Evolutionary conservation across 2,113 vertebrate species (phyloP), one percentile per base, ranked within the genome.

Genomic region (Pelobates fuscus): DNA sequence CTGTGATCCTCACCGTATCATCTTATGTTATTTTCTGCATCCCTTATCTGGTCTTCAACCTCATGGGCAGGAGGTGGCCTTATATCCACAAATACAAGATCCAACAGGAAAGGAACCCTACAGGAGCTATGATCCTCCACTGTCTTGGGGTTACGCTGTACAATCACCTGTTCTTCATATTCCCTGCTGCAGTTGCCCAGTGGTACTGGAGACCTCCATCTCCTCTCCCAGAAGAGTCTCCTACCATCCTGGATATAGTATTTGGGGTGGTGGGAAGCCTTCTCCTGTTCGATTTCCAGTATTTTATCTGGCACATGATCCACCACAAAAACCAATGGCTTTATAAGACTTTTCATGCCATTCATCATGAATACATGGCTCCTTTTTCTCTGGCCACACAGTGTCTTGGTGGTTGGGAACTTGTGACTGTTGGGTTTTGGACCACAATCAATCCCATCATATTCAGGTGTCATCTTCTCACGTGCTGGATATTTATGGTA

Each of bases 261-360:
- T 49, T 59, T 0, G 89, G 89, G 0, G 82, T 90, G 8, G 71
- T 80, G 20, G 81, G 81, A 65, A 90, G 86, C 71, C 81, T 90
- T 10, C 81, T 91, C 11, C 85, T 91, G 14, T 91, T 91, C 83
- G 88, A 92, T 78, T 88, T 89, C 44, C 91, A 92, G 71, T 90
- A 91, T 78, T 92, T 84, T 67, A 85, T 91, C 77, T 92, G 91
- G 87, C 89, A 92, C 74, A 67, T 78, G 70, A 61, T 78, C 62
- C 77, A 78, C 25, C 76, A 77, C 37, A 70, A 24, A 29, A 71
- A 64, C 52, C 23, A 46, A 37, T 88, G 89, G 89, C 82, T 93
- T 23, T 93, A 83, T 69, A 68, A 59, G 5, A 83, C 55, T 23
- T 64, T 90, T 71, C 91, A 93, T 79, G 81, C 78, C 17, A 52